Base-by-base conservation (phyloP, 1,140 invertebrate species). In the Euwallacea similis region DNA sequence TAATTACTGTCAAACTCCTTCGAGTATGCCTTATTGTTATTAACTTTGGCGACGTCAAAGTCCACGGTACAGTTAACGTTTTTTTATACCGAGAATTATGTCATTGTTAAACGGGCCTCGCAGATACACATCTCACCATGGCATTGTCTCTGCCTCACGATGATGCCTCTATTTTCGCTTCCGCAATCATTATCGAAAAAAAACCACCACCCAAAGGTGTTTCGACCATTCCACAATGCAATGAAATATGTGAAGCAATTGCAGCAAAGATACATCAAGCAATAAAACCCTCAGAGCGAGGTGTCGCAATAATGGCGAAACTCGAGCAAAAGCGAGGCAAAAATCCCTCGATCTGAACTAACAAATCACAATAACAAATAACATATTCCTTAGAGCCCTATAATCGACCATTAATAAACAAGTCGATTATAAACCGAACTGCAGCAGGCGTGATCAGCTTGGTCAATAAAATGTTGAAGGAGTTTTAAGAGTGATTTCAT, bases 1-100 rank as follows among this genome's bases (percentile, higher is more conserved):
- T 81, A 81, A 81, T 81, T 80, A 81, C 78, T 75, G 79, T 79
- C 76, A 70, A 42, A 11, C 56, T 55, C 46, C 15, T 47, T 50
- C 67, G 41, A 42, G 21, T 53, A 46, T 54, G 56, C 77, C 76
- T 77, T 75, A 74, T 78, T 63, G 67, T 69, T 62, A 62, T 61
- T 69, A 55, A 55, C 59, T 42, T 55, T 69, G 11, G 33, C 56
- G 46, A 60, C 50, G 44, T 60, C 46, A 0, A 50, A 50, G 9
- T 50, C 9, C 46, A 10, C 46, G 9, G 46, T 50, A 50, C 46
- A 50, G 46, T 50, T 50, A 50, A 50, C 46, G 46, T 50, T 50
- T 50, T 50, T 50, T 50, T 50, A 13, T 50, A 11, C 9, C 13
- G 9, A 33, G n/a, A 15, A 58, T 58, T 58, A 58, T 58, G 55